These are phyloP conservation scores for Pteropus rufus DNA, from an alignment of 2,797 vertebrate genomes.

Conservation along the genomic window DNA sequence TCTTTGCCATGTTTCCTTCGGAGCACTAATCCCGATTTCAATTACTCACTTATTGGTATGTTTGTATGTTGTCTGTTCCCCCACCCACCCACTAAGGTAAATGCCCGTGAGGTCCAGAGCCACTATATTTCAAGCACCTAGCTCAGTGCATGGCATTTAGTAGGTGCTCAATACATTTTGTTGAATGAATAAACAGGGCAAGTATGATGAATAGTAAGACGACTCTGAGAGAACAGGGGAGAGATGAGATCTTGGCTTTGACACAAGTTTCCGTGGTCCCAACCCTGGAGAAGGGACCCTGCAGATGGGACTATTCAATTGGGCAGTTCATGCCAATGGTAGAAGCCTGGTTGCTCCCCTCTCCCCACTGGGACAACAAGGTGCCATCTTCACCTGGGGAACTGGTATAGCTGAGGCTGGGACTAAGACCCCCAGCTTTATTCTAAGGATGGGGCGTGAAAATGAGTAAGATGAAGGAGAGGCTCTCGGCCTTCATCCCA, in stretches of 20 bases:
- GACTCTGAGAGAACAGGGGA: neutral
- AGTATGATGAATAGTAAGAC: too few relatives aligned
- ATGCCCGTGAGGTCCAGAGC: neutral
- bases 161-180: neutral
- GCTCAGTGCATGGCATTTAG: neutral
- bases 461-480: neutral
- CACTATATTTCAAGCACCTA: neutral
- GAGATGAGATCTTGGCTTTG: neutral
- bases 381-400: neutral
- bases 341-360: neutral
- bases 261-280: neutral
- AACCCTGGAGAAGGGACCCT: neutral
- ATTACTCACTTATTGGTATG: neutral
- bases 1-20: neutral
- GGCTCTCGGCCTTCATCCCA: slow-evolving; percentile 56
- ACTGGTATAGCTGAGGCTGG: neutral
- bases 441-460: neutral
- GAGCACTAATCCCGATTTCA: neutral
- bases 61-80: neutral
- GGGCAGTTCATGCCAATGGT: neutral
- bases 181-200: neutral
- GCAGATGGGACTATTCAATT: neutral
- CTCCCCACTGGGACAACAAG: neutral
- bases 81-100: neutral
- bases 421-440: neutral